Percentiles rank a stretch among this genome's conserved stretches.
These are phyloP conservation scores for Eulemur rubriventer DNA, from an alignment of 2,797 vertebrate species.

Conservation along the genomic window DNA sequence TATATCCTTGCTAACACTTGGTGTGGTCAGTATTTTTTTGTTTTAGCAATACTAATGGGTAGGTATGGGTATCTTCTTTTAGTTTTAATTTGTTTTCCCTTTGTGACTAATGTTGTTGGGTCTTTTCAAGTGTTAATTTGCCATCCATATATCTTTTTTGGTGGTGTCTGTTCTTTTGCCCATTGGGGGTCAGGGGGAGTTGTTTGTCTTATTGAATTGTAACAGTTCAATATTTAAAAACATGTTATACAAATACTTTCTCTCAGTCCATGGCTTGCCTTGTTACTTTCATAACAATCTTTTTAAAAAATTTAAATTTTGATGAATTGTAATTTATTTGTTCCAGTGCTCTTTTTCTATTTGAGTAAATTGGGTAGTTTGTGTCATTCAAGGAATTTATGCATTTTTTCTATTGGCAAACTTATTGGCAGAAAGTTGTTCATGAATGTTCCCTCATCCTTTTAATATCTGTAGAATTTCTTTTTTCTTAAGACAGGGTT, in stretches of 20 bases:
- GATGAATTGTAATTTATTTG: not conserved
- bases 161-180: not conserved
- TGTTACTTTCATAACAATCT: not conserved
- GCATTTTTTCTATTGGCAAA: not conserved
- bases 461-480: not conserved
- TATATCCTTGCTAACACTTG: not conserved
- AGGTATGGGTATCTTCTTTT: not conserved
- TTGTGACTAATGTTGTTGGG: not conserved
- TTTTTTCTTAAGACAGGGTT: no score
- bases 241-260: not conserved
- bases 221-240: not conserved
- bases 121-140: not conserved
- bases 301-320: conserved; percentile 28
- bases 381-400: not conserved
- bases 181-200: not conserved
- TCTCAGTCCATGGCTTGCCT: not conserved
- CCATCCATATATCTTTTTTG: not conserved
- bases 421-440: not conserved
- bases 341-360: not conserved
- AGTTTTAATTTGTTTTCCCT: not conserved
- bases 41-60: not conserved
- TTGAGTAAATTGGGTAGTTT: not conserved
- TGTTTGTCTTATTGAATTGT: not conserved
- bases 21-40: not conserved
- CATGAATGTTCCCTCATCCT: not conserved